These are phyloP conservation scores for Lamproptera curius DNA, from an alignment of 2,888 invertebrate species.

Conservation along the genomic window DNA sequence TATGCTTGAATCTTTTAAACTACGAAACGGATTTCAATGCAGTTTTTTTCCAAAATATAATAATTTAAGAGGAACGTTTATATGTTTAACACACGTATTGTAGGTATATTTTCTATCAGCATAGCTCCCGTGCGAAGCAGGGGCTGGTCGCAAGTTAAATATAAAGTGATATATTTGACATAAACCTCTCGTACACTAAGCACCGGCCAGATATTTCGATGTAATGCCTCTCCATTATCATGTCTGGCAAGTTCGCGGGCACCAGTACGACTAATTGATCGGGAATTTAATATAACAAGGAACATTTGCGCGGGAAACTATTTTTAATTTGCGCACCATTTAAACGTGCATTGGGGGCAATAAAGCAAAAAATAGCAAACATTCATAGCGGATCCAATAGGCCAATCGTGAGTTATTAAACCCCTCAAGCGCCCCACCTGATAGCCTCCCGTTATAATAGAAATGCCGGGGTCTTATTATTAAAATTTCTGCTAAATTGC, in stretches of 20 bases:
- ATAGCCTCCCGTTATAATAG: conserved; percentile 76
- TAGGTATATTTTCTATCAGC: no score
- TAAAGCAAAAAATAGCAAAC: conserved; percentile 76
- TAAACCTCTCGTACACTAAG: no score
- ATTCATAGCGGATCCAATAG: conserved; percentile 76
- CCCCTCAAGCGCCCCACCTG: conserved; percentile 71
- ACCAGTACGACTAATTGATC: conserved; percentile 28
- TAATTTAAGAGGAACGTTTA: no score
- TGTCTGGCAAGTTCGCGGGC: conserved; percentile 28
- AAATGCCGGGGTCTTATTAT: conserved; percentile 78
- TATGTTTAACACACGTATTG: no score
- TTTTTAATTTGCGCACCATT: conserved; percentile 59
- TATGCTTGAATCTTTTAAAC: no score
- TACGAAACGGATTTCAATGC: no score
- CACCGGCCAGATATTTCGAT: conserved; percentile 26
- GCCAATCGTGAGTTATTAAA: conserved; percentile 77
- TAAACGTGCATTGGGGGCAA: conserved; percentile 52
- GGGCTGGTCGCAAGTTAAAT: no score
- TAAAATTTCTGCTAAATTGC: conserved; percentile 79
- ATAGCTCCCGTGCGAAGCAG: no score
- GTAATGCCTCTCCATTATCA: conserved; percentile 31
- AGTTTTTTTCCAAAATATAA: no score
- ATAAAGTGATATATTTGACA: no score
- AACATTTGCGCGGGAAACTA: conserved; percentile 40
- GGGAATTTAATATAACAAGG: conserved; percentile 36